Evolutionary conservation across 2,113 vertebrate genomes (phyloP).

Genomic region (Catharus fuscescens): DNA sequence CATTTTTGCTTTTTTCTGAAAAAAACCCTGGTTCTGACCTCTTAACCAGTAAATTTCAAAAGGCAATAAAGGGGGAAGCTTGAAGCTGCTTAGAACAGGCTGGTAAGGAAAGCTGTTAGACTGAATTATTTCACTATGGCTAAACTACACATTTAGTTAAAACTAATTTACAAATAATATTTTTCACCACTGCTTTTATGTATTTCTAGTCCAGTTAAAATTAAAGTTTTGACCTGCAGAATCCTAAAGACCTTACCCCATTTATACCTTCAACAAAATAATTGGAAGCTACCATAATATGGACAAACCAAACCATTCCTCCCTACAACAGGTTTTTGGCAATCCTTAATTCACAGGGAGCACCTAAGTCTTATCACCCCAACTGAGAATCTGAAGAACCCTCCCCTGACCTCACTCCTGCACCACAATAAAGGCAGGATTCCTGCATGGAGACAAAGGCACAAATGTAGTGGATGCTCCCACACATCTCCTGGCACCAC

Average conservation of each 20-base stretch:
- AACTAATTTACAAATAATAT: neutral
- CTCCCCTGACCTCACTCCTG: neutral
- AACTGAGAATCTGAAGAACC: neutral
- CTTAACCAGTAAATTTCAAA: neutral
- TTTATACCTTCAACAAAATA: neutral
- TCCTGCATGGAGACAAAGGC: neutral
- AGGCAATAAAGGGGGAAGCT: neutral
- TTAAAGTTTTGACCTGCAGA: neutral
- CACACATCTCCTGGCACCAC: neutral
- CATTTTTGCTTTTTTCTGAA: neutral
- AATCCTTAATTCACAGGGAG: neutral
- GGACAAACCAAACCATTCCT: neutral
- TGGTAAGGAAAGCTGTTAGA: neutral
- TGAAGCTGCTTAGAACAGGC: neutral
- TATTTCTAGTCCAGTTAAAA: neutral
- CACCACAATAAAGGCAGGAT: neutral
- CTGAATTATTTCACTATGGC: neutral
- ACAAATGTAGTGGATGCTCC: rapidly evolving
- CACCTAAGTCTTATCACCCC: neutral
- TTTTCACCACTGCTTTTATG: neutral
- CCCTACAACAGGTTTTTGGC: neutral
- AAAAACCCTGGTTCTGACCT: rapidly evolving
- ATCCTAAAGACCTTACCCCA: neutral
- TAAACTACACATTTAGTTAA: neutral
- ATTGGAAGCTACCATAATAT: neutral